Conservation (phyloP, 2,797 vertebrate species). For the Echiichthys vipera region DNA sequence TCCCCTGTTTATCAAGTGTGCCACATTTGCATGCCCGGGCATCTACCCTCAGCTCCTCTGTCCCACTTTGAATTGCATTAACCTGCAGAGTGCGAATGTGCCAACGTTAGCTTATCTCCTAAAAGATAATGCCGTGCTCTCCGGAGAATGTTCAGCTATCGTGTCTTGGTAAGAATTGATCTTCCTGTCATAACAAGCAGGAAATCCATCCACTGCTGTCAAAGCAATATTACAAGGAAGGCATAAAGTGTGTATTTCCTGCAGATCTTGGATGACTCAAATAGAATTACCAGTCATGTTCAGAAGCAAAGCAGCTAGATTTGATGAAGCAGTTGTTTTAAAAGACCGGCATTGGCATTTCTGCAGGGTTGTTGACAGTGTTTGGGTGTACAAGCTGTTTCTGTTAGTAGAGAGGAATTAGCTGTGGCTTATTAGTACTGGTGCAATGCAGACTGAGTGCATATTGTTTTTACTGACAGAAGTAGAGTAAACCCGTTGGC, state of each 20-base stretch:
- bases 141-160: slow-evolving; percentile 61
- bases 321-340: slow-evolving; percentile 61
- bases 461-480: slow-evolving; percentile 29
- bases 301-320: slow-evolving; percentile 44
- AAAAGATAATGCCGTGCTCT: slow-evolving; percentile 72
- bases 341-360: slow-evolving; percentile 49
- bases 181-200: slow-evolving; percentile 69
- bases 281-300: slow-evolving; percentile 47
- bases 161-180: slow-evolving; percentile 65
- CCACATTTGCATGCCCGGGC: slow-evolving; percentile 62
- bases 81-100: slow-evolving; percentile 71
- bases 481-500: slow-evolving; percentile 2
- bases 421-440: slow-evolving; percentile 41
- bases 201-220: slow-evolving; percentile 71
- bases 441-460: slow-evolving; percentile 18
- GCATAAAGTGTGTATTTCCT: slow-evolving; percentile 52
- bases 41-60: slow-evolving; percentile 40
- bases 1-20: slow-evolving; percentile 58
- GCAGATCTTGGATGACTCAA: slow-evolving; percentile 56
- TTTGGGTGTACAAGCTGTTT: slow-evolving; percentile 39
- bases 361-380: slow-evolving; percentile 31
- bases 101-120: slow-evolving; percentile 73
- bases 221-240: slow-evolving; percentile 71
- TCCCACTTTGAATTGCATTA: slow-evolving; percentile 71
- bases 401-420: slow-evolving; percentile 39